Conservation (phyloP, 2,797 vertebrate species). For the Xyrichtys novacula region DNA sequence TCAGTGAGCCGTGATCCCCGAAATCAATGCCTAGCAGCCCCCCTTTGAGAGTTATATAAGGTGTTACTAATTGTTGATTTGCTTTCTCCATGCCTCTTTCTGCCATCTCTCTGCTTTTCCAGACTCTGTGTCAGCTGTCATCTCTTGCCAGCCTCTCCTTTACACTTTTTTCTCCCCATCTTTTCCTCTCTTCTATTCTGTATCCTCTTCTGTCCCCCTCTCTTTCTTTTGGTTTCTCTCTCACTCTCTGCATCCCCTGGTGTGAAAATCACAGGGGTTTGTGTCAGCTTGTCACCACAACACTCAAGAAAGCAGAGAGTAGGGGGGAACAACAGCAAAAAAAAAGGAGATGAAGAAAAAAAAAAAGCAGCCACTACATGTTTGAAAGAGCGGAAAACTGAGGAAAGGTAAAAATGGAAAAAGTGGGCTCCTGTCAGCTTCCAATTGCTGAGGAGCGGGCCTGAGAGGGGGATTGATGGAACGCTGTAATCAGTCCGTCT, state of each 20-base stretch:
- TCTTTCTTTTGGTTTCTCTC: conserved; percentile 40
- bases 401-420: conserved; percentile 75
- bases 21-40: conserved; percentile 74
- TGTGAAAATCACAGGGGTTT: conserved; percentile 82
- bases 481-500: conserved; percentile 80
- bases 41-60: conserved; percentile 76
- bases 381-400: conserved; percentile 67
- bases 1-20: conserved; percentile 72
- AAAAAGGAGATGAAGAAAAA: background rate
- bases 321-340: conserved; percentile 35
- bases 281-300: conserved; percentile 82
- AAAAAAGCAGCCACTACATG: conserved; percentile 57
- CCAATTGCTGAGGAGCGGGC: conserved; percentile 65
- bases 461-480: conserved; percentile 73
- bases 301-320: conserved; percentile 69
- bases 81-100: conserved; percentile 72
- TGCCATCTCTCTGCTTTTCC: conserved; percentile 64
- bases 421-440: conserved; percentile 74
- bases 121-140: conserved; percentile 65
- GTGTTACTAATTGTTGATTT: conserved; percentile 85
- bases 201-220: conserved; percentile 50
- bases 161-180: conserved; percentile 62
- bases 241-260: conserved; percentile 67
- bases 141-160: conserved; percentile 64
- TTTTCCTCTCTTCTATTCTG: conserved; percentile 45